Base-by-base conservation (phyloP, 2,113 vertebrate genomes). In the Syngnathus scovelli region DNA sequence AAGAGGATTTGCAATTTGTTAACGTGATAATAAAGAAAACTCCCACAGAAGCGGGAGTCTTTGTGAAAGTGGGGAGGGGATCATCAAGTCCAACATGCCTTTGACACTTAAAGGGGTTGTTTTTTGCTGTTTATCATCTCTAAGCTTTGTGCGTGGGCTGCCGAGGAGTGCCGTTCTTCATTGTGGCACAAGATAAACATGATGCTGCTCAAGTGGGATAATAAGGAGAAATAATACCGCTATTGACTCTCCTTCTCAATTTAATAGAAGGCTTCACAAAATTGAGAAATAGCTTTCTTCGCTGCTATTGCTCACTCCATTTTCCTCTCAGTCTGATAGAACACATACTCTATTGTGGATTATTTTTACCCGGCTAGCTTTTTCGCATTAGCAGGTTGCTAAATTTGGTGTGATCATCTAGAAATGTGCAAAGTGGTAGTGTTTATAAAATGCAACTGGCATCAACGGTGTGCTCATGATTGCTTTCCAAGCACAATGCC, bases 41-140 rank as follows among this genome's bases (percentile, higher is more conserved):
- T 38, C 27, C 69, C 66, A 66, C 63, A 73, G 69, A 78, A 46
- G 70, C 72, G 56, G 36, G 66, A 62, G 64, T 80, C 75, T 71
- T 41, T 69, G 44, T 75, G 48, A 78, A 80, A 73, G 27, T 41
- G 27, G 62, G 69, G 19, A 37, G n/a, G 64, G 59, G 65, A 79
- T 71, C 72, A 78, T 75, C 70, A 74, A 74, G 54, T 5, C 52
- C 68, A 68, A n/a, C 48, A 66, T 72, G 69, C 56, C 27, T 79
- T 72, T 44, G 68, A 75, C 67, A 72, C 54, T 72, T 67, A 83
- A 80, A 75, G 75, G 60, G 66, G 62, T 71, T 23, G 55, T 75
- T 62, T 60, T 75, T 62, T 64, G 71, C 44, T 77, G 79, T 80
- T 75, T 81, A 84, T 84, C 67, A 70, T 63, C 60, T 69, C 56